These are phyloP conservation scores for Platichthys flesus DNA, from an alignment of 2,113 vertebrate genomes.

Conservation along the genomic window DNA sequence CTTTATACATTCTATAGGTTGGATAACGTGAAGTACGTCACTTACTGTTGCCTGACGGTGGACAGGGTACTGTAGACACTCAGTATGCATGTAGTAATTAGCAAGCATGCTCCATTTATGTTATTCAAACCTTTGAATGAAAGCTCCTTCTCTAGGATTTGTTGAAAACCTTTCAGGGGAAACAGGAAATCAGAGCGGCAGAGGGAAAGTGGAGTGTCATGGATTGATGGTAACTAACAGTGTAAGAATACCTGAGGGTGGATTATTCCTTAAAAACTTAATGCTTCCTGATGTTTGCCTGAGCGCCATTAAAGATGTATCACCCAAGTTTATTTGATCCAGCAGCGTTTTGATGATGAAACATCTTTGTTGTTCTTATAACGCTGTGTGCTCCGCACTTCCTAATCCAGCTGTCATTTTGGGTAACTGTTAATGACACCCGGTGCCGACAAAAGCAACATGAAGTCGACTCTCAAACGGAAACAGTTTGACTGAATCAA, in stretches of 20 bases:
- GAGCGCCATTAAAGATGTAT: slow-evolving; percentile 63
- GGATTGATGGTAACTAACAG: slow-evolving; percentile 43
- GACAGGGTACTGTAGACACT: too few species aligned
- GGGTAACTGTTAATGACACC: slow-evolving; percentile 34
- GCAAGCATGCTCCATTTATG: slow-evolving; percentile 8
- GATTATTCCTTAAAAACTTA: slow-evolving; percentile 54
- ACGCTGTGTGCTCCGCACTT: slow-evolving; percentile 31
- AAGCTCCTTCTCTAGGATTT: slow-evolving; percentile 4
- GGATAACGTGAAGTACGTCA: not conserved
- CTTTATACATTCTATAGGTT: too few species aligned
- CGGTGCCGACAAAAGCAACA: slow-evolving; percentile 10
- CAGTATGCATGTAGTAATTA: slow-evolving; percentile 12
- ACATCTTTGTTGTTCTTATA: slow-evolving; percentile 60
- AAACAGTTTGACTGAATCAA: slow-evolving; percentile 22
- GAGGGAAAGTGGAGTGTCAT: slow-evolving; percentile 19
- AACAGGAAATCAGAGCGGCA: slow-evolving; percentile 9
- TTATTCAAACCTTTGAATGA: slow-evolving; percentile 10
- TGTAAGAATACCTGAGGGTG: slow-evolving; percentile 45
- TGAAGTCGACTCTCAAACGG: slow-evolving; percentile 35
- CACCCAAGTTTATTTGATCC: slow-evolving; percentile 58
- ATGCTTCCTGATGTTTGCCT: slow-evolving; percentile 55
- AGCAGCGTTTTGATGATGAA: slow-evolving; percentile 70
- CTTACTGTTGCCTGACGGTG: not conserved
- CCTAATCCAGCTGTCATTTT: slow-evolving; percentile 52
- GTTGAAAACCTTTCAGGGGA: slow-evolving; percentile 17